phyloP scores from a whole-genome alignment of 2,797 vertebrate genomes.

The Mus spretus region DNA sequence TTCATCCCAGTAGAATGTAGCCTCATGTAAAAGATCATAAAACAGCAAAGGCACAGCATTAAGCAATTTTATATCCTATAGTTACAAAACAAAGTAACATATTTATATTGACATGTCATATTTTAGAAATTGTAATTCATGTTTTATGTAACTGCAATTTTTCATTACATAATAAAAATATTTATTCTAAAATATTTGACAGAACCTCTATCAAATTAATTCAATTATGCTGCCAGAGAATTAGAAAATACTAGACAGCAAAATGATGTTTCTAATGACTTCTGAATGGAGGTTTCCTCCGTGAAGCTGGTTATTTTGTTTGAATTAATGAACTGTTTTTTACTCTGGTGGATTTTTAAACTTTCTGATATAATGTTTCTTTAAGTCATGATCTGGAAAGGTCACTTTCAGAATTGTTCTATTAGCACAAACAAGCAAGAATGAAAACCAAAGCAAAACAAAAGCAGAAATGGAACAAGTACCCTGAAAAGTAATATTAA shows the following conservation, averaged over 20 bases:
- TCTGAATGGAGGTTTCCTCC: background rate
- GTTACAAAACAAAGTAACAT: slow-evolving; percentile 45
- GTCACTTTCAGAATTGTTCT: slow-evolving; percentile 11
- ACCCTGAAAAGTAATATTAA: slow-evolving; percentile 12
- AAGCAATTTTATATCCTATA: slow-evolving; percentile 3
- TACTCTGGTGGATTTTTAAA: background rate
- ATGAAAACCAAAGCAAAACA: slow-evolving; percentile 10
- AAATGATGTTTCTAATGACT: background rate
- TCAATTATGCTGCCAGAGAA: background rate
- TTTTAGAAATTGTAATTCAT: slow-evolving; percentile 37
- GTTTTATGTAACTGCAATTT: background rate
- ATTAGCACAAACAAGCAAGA: background rate
- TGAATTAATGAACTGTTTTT: background rate
- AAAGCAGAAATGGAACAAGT: background rate
- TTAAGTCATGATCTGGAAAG: background rate
- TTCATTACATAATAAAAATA: background rate
- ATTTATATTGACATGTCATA: background rate
- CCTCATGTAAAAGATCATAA: slow-evolving; percentile 73
- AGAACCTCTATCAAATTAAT: background rate
- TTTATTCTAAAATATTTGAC: background rate
- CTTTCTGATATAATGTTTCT: background rate
- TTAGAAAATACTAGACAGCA: background rate
- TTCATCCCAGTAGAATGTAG: slow-evolving; percentile 61
- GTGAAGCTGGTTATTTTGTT: background rate
- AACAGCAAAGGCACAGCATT: slow-evolving; percentile 69